Conservation (phyloP, 2,888 invertebrate genomes). For the Pristionchus mayeri region DNA sequence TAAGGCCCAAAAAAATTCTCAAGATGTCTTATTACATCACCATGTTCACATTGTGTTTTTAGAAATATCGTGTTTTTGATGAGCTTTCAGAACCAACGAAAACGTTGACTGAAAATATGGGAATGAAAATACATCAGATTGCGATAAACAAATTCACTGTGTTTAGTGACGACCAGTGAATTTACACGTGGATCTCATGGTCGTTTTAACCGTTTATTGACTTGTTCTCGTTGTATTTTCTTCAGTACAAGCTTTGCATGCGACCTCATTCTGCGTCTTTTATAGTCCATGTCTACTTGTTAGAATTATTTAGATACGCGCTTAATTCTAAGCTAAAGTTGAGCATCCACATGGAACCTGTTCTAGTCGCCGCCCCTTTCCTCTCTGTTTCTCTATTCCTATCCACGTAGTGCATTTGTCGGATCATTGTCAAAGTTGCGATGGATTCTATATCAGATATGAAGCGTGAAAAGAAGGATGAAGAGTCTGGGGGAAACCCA, state of each 20-base stretch:
- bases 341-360: constrained; percentile 37
- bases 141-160: constrained; percentile 20
- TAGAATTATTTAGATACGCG: neutral
- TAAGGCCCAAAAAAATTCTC: too few relatives aligned
- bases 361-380: constrained; percentile 41
- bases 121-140: too few relatives aligned
- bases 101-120: too few relatives aligned
- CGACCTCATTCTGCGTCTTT: neutral
- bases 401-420: neutral
- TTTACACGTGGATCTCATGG: constrained; percentile 30
- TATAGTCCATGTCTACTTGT: neutral
- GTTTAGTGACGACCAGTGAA: constrained; percentile 28
- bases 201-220: neutral
- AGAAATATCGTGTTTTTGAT: too few relatives aligned
- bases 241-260: neutral
- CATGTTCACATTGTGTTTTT: too few relatives aligned
- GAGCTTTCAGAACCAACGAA: too few relatives aligned
- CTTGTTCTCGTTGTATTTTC: neutral
- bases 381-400: constrained; percentile 13
- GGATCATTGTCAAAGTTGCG: neutral
- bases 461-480: constrained; percentile 77
- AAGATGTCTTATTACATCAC: too few relatives aligned
- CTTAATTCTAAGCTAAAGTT: neutral
- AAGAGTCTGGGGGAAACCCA: constrained; percentile 84
- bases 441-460: constrained; percentile 55